Percentiles rank a stretch among this genome's conserved stretches.
Conservation (phyloP, 2,888 invertebrate species). For the Drosophila demipolita region DNA sequence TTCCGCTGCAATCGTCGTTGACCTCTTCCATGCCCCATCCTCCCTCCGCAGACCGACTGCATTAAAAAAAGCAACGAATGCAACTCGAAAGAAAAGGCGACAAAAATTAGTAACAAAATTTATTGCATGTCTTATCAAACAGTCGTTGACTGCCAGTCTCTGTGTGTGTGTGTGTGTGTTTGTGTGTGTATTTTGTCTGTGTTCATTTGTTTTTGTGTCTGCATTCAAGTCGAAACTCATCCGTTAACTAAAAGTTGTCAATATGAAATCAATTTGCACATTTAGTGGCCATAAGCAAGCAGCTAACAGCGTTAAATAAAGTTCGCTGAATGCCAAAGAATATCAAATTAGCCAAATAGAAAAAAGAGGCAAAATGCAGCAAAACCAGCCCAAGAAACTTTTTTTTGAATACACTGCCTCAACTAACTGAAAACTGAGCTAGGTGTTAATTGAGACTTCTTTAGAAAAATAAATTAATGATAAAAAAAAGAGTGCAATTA, state of each 20-base stretch:
- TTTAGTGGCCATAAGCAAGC: constrained; percentile 35
- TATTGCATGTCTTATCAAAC: constrained; percentile 71
- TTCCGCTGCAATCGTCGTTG: constrained; percentile 26
- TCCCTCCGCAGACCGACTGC: constrained; percentile 13
- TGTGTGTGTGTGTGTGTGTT: constrained; percentile 4
- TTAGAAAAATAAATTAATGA: background rate
- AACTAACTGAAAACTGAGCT: background rate
- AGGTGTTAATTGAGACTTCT: background rate
- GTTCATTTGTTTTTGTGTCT: constrained; percentile 30
- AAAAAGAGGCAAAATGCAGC: background rate
- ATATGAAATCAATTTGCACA: constrained; percentile 54
- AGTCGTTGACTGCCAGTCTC: constrained; percentile 7
- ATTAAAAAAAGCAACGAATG: constrained; percentile 40
- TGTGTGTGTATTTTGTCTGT: constrained; percentile 15
- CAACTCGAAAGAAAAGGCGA: constrained; percentile 57
- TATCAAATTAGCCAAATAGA: constrained; percentile 11
- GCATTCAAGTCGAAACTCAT: constrained; percentile 48
- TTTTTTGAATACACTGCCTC: background rate
- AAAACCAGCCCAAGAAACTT: background rate
- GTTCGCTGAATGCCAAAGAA: constrained; percentile 21
- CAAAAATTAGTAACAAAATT: constrained; percentile 77
- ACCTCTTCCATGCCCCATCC: constrained; percentile 4
- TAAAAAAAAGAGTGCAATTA: background rate
- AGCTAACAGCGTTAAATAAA: constrained; percentile 25
- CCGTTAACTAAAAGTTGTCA: constrained; percentile 40